Base-by-base conservation (phyloP, 2,797 vertebrate species). In the Acomys russatus region DNA sequence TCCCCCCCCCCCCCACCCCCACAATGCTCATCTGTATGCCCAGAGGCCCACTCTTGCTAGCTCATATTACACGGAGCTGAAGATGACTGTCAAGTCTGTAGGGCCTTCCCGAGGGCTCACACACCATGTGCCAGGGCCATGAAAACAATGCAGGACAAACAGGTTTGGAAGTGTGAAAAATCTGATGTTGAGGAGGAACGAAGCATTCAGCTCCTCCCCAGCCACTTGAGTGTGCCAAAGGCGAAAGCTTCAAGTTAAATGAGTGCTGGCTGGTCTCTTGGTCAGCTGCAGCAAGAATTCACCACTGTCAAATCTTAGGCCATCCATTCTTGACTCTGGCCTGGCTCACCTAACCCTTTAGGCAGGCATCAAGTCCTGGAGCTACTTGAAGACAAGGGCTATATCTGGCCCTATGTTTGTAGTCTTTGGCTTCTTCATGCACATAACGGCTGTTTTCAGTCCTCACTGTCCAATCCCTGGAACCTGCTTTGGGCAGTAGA, bases 221-320 rank as follows among this genome's bases (percentile, higher is more conserved):
- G 17, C n/a, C 35, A 71, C 20, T 82, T 63, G 59, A 85, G 22
- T 30, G 5, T 17, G 44, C 22, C 79, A 44, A 90, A 76, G 25
- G 35, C 56, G 44, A 83, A 95, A 70, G 59, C 68, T 90, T 88
- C 56, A 61, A 89, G 35, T 59, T 74, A 59, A 64, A 63, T 56
- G 20, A 82, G 54, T 68, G 30, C 73, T 33, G n/a, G 25, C 51
- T 59, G n/a, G 23, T 54, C 56, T 56, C 82, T 59, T 17, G 33
- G 54, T 51, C 18, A 64, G 56, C 15, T 71, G 44, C 25, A 76
- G 44, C 68, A 86, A 70, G 70, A 92, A 82, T 44, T n/a, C 82
- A 18, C 18, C 85, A 28, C 23, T 54, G 30, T 44, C 74, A 51
- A 70, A 59, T 88, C 25, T 51, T 38, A 54, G 33, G 35, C 3